phyloP scores from a whole-genome alignment of 1,140 invertebrate genomes.

The Nymphalis io region DNA sequence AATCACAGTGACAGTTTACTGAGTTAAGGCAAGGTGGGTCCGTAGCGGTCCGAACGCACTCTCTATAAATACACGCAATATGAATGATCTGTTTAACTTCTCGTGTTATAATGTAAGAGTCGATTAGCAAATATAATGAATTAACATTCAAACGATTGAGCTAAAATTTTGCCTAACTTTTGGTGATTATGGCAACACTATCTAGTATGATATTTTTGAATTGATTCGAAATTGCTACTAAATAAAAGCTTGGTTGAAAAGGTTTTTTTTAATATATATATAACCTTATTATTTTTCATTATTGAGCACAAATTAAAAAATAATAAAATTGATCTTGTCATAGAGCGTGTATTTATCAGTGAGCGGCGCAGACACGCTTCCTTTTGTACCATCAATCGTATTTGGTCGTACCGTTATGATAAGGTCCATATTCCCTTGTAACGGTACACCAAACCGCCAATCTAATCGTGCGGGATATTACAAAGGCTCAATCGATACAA shows the following conservation, averaged over 20 bases:
- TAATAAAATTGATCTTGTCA: background rate
- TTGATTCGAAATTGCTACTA: too few species aligned
- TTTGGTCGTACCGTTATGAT: conserved; percentile 20
- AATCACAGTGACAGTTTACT: conserved; percentile 74
- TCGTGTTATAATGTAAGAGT: too few species aligned
- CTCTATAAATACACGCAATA: background rate
- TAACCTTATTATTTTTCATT: too few species aligned
- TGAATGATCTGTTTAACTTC: background rate
- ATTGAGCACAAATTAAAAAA: too few species aligned
- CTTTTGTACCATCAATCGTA: conserved; percentile 47
- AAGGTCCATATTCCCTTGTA: conserved; percentile 19
- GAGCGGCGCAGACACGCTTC: conserved; percentile 20
- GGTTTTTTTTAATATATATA: too few species aligned
- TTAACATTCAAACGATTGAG: too few species aligned
- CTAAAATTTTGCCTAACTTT: too few species aligned
- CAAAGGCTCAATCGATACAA: conserved; percentile 60
- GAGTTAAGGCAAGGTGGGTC: conserved; percentile 74
- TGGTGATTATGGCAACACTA: too few species aligned
- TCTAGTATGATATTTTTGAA: too few species aligned
- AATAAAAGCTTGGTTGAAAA: too few species aligned
- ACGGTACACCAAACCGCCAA: conserved; percentile 44
- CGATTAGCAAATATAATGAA: too few species aligned
- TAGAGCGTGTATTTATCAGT: conserved; percentile 11
- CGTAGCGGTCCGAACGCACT: conserved; percentile 32
- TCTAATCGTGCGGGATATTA: conserved; percentile 52